phyloP scores from a whole-genome alignment of 2,797 vertebrate species.

The Gymnodraco acuticeps region DNA sequence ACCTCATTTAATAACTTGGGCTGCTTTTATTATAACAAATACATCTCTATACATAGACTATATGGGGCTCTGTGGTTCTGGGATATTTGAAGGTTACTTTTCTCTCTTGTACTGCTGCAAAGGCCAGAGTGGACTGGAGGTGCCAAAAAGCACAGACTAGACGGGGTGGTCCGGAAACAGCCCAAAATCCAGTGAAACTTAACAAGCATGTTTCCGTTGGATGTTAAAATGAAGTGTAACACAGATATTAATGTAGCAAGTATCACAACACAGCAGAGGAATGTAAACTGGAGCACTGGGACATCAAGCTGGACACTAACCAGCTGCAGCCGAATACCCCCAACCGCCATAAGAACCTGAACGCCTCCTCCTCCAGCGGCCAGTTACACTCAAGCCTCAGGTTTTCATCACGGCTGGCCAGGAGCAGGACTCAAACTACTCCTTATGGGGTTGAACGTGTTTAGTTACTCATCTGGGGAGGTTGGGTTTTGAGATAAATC shows the following conservation, averaged over 20 bases:
- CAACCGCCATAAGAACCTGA: conserved; percentile 39
- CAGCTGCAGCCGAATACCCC: conserved; percentile 68
- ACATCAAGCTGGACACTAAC: conserved; percentile 63
- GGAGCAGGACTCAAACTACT: conserved; percentile 39
- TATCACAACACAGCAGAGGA: conserved; percentile 81
- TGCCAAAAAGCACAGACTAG: conserved; percentile 73
- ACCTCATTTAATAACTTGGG: conserved; percentile 34
- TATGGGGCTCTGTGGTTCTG: conserved; percentile 56
- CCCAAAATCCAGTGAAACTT: conserved; percentile 76
- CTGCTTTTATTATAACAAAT: conserved; percentile 42
- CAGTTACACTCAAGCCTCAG: conserved; percentile 25
- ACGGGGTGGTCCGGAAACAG: conserved; percentile 80
- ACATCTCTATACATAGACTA: conserved; percentile 39
- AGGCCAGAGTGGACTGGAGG: conserved; percentile 51
- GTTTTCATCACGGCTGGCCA: conserved; percentile 50
- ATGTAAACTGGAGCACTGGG: conserved; percentile 79
- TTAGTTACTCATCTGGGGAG: conserved; percentile 53
- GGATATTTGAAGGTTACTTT: conserved; percentile 61
- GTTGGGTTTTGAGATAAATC: conserved; percentile 58
- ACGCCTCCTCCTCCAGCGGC: conserved; percentile 11
- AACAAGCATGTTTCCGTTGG: conserved; percentile 80
- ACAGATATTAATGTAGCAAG: conserved; percentile 81
- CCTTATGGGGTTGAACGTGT: conserved; percentile 44
- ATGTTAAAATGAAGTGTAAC: conserved; percentile 80
- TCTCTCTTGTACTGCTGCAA: conserved; percentile 55